A percentile compares a stretch with the other conserved stretches of the same genome.
These are phyloP conservation scores for Ischnus inquisitorius DNA, from an alignment of 2,888 invertebrate species.

Conservation along the genomic window DNA sequence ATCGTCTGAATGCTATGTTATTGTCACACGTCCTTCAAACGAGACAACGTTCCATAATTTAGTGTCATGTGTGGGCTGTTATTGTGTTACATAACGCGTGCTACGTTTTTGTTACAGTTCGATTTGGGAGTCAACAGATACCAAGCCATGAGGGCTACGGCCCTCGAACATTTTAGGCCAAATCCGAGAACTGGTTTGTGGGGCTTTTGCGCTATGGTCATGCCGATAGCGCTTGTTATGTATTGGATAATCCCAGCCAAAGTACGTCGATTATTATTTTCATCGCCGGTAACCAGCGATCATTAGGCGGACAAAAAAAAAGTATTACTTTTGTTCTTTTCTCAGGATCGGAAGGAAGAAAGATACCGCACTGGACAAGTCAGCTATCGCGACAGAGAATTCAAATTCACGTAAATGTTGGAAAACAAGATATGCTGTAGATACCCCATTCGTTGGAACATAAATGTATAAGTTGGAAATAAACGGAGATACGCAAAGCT, in stretches of 20 bases:
- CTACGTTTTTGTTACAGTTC: conserved; percentile 88
- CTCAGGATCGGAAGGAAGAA: conserved; percentile 86
- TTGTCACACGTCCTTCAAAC: not conserved
- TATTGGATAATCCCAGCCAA: conserved; percentile 87
- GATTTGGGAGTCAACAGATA: conserved; percentile 92
- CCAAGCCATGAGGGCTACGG: conserved; percentile 89
- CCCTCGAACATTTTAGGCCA: conserved; percentile 90
- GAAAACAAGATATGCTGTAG: conserved; percentile 51
- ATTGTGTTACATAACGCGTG: conserved; percentile 23
- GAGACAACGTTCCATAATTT: not conserved
- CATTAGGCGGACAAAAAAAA: not conserved
- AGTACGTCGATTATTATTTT: too few relatives aligned
- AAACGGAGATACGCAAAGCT: conserved; percentile 23
- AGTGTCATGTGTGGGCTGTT: not conserved
- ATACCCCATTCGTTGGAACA: conserved; percentile 35
- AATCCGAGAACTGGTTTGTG: conserved; percentile 87
- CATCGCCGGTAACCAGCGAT: not conserved
- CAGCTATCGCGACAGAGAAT: conserved; percentile 90
- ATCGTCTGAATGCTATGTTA: not conserved
- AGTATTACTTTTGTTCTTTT: not conserved
- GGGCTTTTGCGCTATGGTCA: conserved; percentile 80
- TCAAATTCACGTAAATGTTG: conserved; percentile 88
- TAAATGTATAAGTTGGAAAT: conserved; percentile 56
- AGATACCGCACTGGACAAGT: conserved; percentile 90
- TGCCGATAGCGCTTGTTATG: conserved; percentile 87